Base-by-base conservation (phyloP, 1,140 invertebrate species). In the Musca vetustissima region DNA sequence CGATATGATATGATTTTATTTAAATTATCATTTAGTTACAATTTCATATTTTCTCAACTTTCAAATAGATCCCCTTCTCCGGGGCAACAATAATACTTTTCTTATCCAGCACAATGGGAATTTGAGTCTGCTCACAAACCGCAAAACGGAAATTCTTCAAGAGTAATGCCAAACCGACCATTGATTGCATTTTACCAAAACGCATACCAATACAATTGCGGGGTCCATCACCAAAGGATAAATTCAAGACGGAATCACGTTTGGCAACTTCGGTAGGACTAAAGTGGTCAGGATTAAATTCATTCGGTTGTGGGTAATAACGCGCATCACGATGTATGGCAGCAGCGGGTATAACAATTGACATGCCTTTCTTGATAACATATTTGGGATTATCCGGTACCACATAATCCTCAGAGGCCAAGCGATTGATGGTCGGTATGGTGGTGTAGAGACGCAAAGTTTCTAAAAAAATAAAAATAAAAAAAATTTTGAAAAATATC, bases 141-240 rank as follows among this genome's bases (percentile, higher is more conserved):
- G 68, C 53, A 25, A 79, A 71, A 36, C 74, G 66, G 66, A 76
- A 82, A 9, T 79, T 72, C n/a, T 65, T 74, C 8, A 85, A 66
- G 14, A 85, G 49, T 0, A 74, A 70, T 7, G 75, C 72, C 0
- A 85, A 65, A 13, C 76, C 83, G 1, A 82, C 64, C 69, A 80
- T 76, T 22, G 77, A 74, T 69, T 83, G 81, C 73, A 84, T 75
- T 53, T 78, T 69, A 17, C 76, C 83, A 71, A 84, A 83, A 64
- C 83, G 70, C 43, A 69, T 70, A 7, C 85, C 85, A 69, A 85
- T 85, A 69, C 83, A 86, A 74, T 81, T 83, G 36, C 83, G 81
- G n/a, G 84, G 85, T 50, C 84, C 85, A 66, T 84, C 84, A 36
- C 85, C 86, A 74, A 88, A 88, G 9, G 87, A 85, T 19, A 88